These are phyloP conservation scores for Anguilla pacifica DNA, from an alignment of 2,797 vertebrate species.

Conservation along the genomic window DNA sequence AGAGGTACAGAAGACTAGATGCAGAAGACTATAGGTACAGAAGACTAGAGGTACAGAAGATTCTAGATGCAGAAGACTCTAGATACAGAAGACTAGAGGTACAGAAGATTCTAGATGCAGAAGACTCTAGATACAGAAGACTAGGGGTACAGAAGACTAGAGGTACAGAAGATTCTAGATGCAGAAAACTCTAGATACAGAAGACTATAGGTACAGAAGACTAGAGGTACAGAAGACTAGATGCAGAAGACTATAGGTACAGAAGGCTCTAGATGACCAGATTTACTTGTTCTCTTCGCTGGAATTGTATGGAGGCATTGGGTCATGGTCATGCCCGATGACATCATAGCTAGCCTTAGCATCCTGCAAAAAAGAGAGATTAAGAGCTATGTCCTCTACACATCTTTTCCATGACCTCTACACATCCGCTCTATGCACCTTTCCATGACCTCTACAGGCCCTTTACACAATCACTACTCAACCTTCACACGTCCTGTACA, in stretches of 20 bases:
- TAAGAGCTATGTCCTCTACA: not conserved
- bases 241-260: not conserved
- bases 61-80: not conserved
- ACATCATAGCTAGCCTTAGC: slow-evolving; percentile 86
- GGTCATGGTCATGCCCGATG: slow-evolving; percentile 84
- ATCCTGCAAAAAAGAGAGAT: slow-evolving; percentile 67
- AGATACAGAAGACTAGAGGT: not conserved
- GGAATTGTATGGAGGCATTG: slow-evolving; percentile 77
- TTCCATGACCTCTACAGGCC: too few relatives aligned
- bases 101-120: not conserved
- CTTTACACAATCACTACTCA: not conserved
- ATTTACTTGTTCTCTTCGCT: slow-evolving; percentile 81
- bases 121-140: not conserved
- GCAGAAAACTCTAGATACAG: not conserved
- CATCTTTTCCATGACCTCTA: not conserved
- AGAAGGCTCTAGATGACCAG: not conserved
- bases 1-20: not conserved
- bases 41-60: not conserved
- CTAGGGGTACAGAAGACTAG: not conserved
- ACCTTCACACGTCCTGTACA: not conserved
- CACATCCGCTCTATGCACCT: not conserved
- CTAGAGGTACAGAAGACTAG: not conserved
- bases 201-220: not conserved
- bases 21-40: not conserved
- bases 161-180: not conserved